A percentile compares a stretch with the other conserved stretches of the same genome.
Evolutionary conservation across 2,113 vertebrate species (phyloP).

Genomic region (Ranitomeya imitator): DNA sequence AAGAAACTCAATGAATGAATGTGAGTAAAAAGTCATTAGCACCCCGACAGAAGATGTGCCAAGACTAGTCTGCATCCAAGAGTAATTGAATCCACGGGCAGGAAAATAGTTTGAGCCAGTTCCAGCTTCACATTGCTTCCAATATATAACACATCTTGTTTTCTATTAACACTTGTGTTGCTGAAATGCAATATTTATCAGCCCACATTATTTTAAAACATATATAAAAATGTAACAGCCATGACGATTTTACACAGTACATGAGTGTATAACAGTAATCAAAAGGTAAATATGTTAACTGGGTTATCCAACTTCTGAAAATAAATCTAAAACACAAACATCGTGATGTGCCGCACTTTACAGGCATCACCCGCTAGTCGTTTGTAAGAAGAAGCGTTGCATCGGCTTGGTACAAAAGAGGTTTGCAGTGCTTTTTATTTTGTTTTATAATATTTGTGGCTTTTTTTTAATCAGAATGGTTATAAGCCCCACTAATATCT

Average conservation of each 20-base stretch:
- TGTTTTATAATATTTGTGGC: too few species aligned
- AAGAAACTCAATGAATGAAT: slow-evolving; percentile 66
- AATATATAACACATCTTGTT: slow-evolving; percentile 64
- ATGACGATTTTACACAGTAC: not conserved
- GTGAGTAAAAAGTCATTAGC: slow-evolving; percentile 62
- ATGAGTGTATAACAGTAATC: not conserved
- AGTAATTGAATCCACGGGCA: slow-evolving; percentile 67
- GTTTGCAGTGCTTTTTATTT: too few species aligned
- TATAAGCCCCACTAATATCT: not conserved
- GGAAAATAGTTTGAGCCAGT: slow-evolving; percentile 61
- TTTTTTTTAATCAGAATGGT: too few species aligned
- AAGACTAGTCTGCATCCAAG: slow-evolving; percentile 62
- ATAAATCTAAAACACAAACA: too few species aligned
- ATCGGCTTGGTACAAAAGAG: too few species aligned
- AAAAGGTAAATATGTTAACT: not conserved
- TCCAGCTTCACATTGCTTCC: slow-evolving; percentile 63
- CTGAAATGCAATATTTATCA: slow-evolving; percentile 32
- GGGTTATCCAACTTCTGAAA: too few species aligned
- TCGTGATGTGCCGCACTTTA: too few species aligned
- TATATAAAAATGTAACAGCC: not conserved
- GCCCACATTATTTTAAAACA: not conserved
- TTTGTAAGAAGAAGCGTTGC: too few species aligned
- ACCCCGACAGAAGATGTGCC: slow-evolving; percentile 65
- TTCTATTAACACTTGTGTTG: not conserved
- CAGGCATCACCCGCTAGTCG: too few species aligned